Evolutionary conservation across 1,140 invertebrate species (phyloP), one percentile per base, ranked within the genome.

Genomic region (Amphibalanus amphitrite): DNA sequence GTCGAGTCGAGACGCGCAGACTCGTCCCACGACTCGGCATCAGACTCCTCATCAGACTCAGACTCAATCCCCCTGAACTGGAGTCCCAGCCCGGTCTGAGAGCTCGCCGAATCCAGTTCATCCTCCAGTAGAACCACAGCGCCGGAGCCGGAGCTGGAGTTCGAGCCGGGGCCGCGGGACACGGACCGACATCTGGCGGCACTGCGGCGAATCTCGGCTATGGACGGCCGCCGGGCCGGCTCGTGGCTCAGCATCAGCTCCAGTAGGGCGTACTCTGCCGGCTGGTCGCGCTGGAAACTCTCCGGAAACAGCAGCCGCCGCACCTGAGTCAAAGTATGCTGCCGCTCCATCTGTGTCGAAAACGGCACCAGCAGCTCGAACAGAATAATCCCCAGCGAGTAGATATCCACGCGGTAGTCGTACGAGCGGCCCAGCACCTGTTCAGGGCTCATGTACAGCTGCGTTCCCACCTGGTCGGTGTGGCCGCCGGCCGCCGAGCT

Each of bases 371-470:
- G 82, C 67, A 98, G 80, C 81, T 98, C 96, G 79, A 95, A 93
- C 69, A 97, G 85, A 72, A 98, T 95, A 69, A 98, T 83, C 0
- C 95, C 96, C 71, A 98, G 81, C 0, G 95, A 93, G 82, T 92
- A 98, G 72, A 98, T 97, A 79, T 98, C 96, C 40, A 98, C 93
- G 83, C 97, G 98, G 77, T 92, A 91, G 78, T 90, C 89, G 79
- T 98, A 97, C 1, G 71, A n/a, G 47, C 70, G 71, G 29, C 72
- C 71, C 33, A 28, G 67, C 26, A 73, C 84, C 82, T 97, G 95
- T 81, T 99, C 96, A 29, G 95, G 95, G 72, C 94, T 96, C 95
- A 98, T 98, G 79, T 99, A 99, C 0, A 97, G 81, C 64, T 90
- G 87, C 0, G 96, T 98, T 26, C 95, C 93, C 70, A 91, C 88